A percentile compares a stretch with the other conserved stretches of the same genome.
These are phyloP conservation scores for Hyperoplus lanceolatus DNA, from an alignment of 2,797 vertebrate species.

Conservation along the genomic window DNA sequence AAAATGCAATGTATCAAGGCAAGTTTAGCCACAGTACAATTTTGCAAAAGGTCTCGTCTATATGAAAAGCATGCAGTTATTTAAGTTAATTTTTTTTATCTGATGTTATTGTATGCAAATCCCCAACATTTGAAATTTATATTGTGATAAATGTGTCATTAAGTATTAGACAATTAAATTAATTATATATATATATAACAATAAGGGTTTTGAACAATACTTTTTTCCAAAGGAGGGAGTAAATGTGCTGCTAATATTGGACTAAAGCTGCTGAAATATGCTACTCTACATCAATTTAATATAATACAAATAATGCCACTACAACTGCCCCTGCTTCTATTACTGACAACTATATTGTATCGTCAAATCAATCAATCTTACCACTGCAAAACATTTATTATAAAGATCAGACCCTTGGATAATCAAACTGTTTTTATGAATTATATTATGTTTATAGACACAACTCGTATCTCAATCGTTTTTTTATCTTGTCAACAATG, in stretches of 20 bases:
- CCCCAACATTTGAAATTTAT: background rate
- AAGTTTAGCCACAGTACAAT: background rate
- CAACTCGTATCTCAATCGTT: background rate
- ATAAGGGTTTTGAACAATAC: conserved; percentile 5
- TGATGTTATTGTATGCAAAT: background rate
- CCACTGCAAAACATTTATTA: background rate
- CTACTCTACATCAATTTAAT: background rate
- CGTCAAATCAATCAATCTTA: background rate
- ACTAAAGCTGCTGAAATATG: background rate
- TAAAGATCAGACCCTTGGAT: background rate
- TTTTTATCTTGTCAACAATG: background rate
- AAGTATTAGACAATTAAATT: background rate
- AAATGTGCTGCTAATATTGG: background rate
- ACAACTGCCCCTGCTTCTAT: background rate
- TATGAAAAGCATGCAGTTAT: background rate
- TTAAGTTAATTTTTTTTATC: background rate
- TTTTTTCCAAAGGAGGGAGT: background rate
- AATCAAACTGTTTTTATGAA: background rate
- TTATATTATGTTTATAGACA: background rate
- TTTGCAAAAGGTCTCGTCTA: background rate
- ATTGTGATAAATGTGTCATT: too few relatives aligned
- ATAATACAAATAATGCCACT: background rate
- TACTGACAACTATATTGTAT: background rate
- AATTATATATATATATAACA: background rate
- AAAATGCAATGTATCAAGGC: background rate